These are phyloP conservation scores for Drosophila mauritiana DNA, from an alignment of 1,140 invertebrate species.

Conservation along the genomic window DNA sequence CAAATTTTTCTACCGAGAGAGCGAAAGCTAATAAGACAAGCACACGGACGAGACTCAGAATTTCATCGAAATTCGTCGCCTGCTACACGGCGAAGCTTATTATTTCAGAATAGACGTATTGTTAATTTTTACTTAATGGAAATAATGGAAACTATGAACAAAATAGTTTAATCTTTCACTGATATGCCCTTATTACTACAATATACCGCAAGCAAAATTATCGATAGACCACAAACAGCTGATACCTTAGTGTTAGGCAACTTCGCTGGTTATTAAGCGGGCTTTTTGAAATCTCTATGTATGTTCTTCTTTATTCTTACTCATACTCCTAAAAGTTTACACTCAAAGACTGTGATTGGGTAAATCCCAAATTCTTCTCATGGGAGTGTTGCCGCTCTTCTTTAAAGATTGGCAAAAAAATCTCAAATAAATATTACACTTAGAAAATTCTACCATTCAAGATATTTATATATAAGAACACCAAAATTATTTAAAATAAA, in stretches of 20 bases:
- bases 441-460: background rate
- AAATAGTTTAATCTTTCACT: too few relatives aligned
- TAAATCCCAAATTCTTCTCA: conserved; percentile 3
- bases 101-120: background rate
- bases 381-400: background rate
- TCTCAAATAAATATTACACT: background rate
- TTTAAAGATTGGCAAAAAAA: background rate
- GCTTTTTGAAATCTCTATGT: background rate
- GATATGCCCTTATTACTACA: background rate
- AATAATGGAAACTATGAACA: too few relatives aligned
- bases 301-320: too few relatives aligned
- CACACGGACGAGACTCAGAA: conserved; percentile 50
- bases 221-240: conserved; percentile 22
- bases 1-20: conserved; percentile 68
- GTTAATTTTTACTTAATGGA: background rate
- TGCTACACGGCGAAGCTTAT: conserved; percentile 21
- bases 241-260: background rate
- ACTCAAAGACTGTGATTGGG: background rate
- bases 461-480: too few relatives aligned
- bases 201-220: conserved; percentile 1
- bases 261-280: background rate
- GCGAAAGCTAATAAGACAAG: conserved; percentile 53
- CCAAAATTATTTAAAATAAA: too few relatives aligned
- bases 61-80: conserved; percentile 35
- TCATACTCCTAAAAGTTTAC: background rate